phyloP scores from a whole-genome alignment of 2,797 vertebrate genomes.

The Sarcoramphus papa region DNA sequence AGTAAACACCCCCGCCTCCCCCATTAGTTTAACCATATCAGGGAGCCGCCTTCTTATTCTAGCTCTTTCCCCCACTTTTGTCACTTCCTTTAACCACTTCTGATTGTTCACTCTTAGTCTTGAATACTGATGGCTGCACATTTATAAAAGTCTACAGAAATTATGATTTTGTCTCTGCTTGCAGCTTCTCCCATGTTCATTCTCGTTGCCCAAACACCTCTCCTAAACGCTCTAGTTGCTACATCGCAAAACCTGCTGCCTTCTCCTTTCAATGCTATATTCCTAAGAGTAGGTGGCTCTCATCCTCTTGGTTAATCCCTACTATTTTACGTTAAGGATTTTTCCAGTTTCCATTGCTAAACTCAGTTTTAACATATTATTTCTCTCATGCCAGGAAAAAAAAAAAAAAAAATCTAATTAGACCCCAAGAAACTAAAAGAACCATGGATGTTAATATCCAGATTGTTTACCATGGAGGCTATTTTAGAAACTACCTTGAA shows the following conservation, averaged over 20 bases:
- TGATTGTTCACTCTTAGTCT: background rate
- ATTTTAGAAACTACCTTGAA: background rate
- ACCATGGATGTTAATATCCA: background rate
- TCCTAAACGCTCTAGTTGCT: background rate
- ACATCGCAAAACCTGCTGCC: background rate
- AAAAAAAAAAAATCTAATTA: background rate
- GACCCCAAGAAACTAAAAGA: background rate
- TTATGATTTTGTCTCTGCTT: background rate
- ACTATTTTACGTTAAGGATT: background rate
- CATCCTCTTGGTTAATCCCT: background rate
- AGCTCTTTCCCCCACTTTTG: background rate
- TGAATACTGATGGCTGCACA: background rate
- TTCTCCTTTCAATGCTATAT: background rate
- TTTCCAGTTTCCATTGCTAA: background rate
- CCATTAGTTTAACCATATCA: rapidly evolving
- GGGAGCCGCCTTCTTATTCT: background rate
- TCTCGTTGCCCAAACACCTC: background rate
- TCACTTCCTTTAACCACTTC: background rate
- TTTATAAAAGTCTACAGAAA: background rate
- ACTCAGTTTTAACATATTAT: background rate
- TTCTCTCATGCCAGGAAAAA: background rate
- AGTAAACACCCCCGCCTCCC: background rate
- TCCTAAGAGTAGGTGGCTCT: background rate
- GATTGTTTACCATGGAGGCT: background rate
- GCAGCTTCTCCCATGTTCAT: background rate